Base-by-base conservation (phyloP, 2,888 invertebrate genomes). In the Callyntrura guangdongensis region DNA sequence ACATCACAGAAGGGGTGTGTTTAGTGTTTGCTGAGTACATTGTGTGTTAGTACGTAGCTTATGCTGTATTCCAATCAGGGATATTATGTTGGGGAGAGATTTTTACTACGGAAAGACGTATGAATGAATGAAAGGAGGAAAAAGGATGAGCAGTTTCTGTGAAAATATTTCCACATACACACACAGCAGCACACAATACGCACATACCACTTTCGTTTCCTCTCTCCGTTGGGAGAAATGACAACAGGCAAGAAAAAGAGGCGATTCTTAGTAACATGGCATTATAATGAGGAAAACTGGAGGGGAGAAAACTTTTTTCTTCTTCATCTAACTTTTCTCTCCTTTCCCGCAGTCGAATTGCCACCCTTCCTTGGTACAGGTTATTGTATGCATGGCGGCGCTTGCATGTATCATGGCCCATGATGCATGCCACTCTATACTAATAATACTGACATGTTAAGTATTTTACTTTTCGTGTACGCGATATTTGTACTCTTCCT, bases 241-340 rank as follows among this genome's bases (percentile, higher is more conserved):
- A 89, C 88, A 89, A 82, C 67, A 61, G 64, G 59, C 49, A 72
- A 89, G 83, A 83, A 59, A 79, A 72, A 79, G 81, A 81, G 81
- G 82, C 83, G 83, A 89, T 89, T 72, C 83, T 83, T 47, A 12
- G 25, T 25, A 83, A 56, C 88, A 25, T 82, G 64, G 81, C 83
- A 89, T 82, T 89, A 83, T 89, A 89, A 89, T 89, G 88, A 89
- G 88, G 81, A 89, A 89, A 86, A 61, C 36, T 72, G 83, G 64
- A 83, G 83, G 88, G 88, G 88, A 74, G 72, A 77, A 49, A 77
- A 87, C 56, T 82, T 87, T 89, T 83, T 86, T 45, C 72, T 86
- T 45, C 72, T 47, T 49, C 45, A 20, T 14, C 9, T 22, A 49
- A 67, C 36, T 61, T 74, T 74, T 82, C n/a, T 72, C 17, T 27